These are phyloP conservation scores for Abramis brama DNA, from an alignment of 2,113 vertebrate genomes.

Conservation along the genomic window DNA sequence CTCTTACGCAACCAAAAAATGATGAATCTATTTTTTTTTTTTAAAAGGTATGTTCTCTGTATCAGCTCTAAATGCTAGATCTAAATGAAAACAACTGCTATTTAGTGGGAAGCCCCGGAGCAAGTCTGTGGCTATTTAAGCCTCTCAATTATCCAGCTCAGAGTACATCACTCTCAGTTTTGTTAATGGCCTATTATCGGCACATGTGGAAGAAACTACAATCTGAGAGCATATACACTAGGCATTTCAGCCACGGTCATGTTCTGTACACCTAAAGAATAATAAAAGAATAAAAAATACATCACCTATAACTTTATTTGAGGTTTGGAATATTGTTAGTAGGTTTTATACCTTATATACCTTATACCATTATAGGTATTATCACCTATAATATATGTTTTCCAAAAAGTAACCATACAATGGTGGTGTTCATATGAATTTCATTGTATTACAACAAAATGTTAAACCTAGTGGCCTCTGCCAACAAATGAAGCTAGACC, in stretches of 20 bases:
- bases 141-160: conserved; percentile 18
- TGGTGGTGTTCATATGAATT: too few species aligned
- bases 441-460: too few species aligned
- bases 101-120: background rate
- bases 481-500: too few species aligned
- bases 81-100: background rate
- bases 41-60: background rate
- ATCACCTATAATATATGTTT: too few species aligned
- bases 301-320: background rate
- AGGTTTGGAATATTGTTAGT: background rate
- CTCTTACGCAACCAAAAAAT: background rate
- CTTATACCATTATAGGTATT: too few species aligned
- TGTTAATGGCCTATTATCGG: background rate
- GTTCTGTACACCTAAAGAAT: background rate
- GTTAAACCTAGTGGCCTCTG: too few species aligned
- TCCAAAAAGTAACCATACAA: too few species aligned
- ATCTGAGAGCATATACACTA: background rate
- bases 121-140: background rate
- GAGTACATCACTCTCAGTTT: background rate
- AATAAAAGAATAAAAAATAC: background rate
- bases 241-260: background rate
- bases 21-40: background rate
- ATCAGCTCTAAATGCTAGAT: background rate
- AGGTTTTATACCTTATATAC: background rate
- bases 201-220: background rate